Evolutionary conservation across 2,113 vertebrate species (phyloP).

Genomic region (Centropristis striata): DNA sequence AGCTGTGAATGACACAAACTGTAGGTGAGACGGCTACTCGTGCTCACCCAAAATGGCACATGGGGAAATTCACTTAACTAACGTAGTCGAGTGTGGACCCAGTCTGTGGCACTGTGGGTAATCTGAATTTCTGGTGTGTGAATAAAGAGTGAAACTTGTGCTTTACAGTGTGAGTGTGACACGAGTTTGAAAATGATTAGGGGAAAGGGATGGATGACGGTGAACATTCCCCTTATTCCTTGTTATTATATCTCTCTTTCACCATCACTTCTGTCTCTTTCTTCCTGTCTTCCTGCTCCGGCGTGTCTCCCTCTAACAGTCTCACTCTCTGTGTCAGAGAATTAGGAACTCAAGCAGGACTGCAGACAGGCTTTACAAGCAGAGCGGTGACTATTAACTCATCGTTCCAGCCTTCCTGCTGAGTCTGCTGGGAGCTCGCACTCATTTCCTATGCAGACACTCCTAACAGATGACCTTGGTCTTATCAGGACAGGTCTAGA

Average conservation of each 20-base stretch:
- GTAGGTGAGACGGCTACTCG: constrained; percentile 60
- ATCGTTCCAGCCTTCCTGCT: constrained; percentile 68
- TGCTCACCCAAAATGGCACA: constrained; percentile 81
- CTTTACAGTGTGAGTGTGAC: constrained; percentile 58
- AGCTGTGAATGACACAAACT: constrained; percentile 81
- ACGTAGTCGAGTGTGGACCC: constrained; percentile 60
- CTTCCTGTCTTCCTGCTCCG: constrained; percentile 36
- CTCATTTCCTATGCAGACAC: constrained; percentile 80
- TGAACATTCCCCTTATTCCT: constrained; percentile 51
- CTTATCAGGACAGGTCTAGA: constrained; percentile 74
- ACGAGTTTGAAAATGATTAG: constrained; percentile 72
- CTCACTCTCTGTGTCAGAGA: constrained; percentile 21
- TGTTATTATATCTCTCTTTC: constrained; percentile 58
- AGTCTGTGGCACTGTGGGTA: constrained; percentile 52
- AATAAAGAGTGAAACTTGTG: constrained; percentile 64
- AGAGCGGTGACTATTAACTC: constrained; percentile 70
- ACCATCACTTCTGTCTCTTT: constrained; percentile 48
- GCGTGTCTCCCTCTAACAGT: constrained; percentile 24
- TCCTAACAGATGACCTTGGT: constrained; percentile 83
- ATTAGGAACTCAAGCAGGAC: constrained; percentile 50
- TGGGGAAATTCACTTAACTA: constrained; percentile 84
- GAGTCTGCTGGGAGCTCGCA: constrained; percentile 75
- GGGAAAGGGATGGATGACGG: constrained; percentile 47
- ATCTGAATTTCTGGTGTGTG: constrained; percentile 68
- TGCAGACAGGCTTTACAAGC: constrained; percentile 61